Evolutionary conservation across 2,888 invertebrate genomes (phyloP).

Genomic region (Eupithecia insigniata): DNA sequence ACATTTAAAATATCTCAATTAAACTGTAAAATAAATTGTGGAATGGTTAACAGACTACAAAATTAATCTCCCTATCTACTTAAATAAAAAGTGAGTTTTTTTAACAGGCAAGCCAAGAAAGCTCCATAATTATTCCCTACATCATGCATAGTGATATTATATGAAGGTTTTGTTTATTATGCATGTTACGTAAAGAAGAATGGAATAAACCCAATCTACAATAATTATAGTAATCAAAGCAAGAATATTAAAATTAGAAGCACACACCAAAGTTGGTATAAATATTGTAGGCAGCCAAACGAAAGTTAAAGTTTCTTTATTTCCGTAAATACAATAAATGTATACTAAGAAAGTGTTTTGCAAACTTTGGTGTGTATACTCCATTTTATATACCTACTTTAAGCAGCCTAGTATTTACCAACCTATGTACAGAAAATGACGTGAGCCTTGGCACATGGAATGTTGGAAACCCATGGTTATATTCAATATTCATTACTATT

Average conservation of each 20-base stretch:
- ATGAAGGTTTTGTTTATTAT: not conserved
- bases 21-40: not conserved
- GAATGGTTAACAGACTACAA: not conserved
- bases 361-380: not conserved
- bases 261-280: not conserved
- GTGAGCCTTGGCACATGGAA: constrained; percentile 15
- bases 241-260: not conserved
- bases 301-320: too few relatives aligned
- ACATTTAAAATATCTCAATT: not conserved
- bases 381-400: not conserved
- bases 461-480: constrained; percentile 15
- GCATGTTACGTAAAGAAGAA: not conserved
- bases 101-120: not conserved
- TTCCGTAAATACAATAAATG: too few relatives aligned
- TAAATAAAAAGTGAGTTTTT: not conserved
- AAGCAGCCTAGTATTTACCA: not conserved
- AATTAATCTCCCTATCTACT: not conserved
- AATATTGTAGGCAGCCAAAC: not conserved
- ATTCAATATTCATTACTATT: not conserved
- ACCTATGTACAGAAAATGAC: not conserved
- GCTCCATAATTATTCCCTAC: not conserved
- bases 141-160: not conserved
- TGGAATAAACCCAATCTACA: not conserved
- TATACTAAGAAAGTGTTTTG: too few relatives aligned
- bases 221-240: not conserved